Evolutionary conservation across 2,113 vertebrate genomes (phyloP), one percentile per base, ranked within the genome.

Genomic region (Oophaga pumilio): DNA sequence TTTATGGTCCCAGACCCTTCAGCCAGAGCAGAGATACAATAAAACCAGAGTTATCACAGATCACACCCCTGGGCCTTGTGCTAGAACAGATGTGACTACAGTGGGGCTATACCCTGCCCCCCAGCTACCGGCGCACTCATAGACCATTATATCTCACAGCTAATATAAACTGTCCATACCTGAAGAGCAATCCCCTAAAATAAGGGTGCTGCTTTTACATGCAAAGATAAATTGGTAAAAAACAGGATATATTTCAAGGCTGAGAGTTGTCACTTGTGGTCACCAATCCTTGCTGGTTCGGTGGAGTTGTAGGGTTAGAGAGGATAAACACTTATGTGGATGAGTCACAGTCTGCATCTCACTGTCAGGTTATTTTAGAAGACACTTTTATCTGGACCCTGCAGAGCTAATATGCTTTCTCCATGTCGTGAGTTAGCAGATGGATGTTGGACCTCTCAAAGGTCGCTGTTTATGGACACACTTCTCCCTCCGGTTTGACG

Each of bases 1-100:
- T 82, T 82, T 82, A 64, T 82, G 33, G 59, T 43, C 79, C 12
- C 33, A 14, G 79, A 60, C 59, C 80, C 80, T 64, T 15, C n/a
- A 6, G 26, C 43, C 43, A 15, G 10, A 68, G 59, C 28, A 60
- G 59, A 82, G 59, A 49, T 13, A 43, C 60, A 20, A 50, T 66
- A 82, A 64, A 64, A 8, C 10, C 57, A 11, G 26, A 66, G 80
- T 24, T 14, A 82, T 82, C 20, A 24, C 33, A 15, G 43, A 50
- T 66, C 60, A 14, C 80, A 17, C 60, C 60, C 62, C 4, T 59
- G 78, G 59, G 76, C 76, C 59, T 7, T 13, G 7, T 20, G 22
- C 60, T 8, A 5, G n/a, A 82, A 22, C 80, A 82, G 80, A 82
- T 82, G 80, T n/a, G 11, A 8, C 12, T n/a, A 22, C 2, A 18